Evolutionary conservation across 2,888 invertebrate genomes (phyloP), one percentile per base, ranked within the genome.

Genomic region (Notodonta ziczac): DNA sequence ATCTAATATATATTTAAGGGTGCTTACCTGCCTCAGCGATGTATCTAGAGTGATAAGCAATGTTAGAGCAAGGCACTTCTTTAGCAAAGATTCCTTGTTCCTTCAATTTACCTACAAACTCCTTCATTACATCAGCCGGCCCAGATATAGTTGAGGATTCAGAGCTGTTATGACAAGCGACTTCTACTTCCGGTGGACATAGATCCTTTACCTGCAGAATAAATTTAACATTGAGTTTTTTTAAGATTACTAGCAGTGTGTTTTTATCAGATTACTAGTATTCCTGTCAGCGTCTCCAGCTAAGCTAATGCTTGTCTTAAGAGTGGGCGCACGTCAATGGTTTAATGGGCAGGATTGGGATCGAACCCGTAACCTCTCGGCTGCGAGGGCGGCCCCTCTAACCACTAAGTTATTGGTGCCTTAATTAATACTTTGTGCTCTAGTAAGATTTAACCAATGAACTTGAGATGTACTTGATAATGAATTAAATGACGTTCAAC

Each of bases 1-100:
- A 35, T 35, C 35, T 35, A 6, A 35, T 42, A 42, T 42, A 4
- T 24, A 10, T 48, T 39, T 3, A 57, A 46, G 10, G 39, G 32
- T 7, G 56, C 71, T 82, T 76, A 84, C 90, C 95, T 54, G 96
- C 95, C 55, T 94, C 90, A 0, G 94, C 93, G 73, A 77, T 69
- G 74, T 97, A 97, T 63, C 95, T 94, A 57, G 97, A 97, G 85
- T 98, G 98, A 80, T 97, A 98, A 0, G 98, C 97, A 66, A 98
- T 97, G 74, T 97, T 97, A 13, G 96, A 95, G 65, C 97, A 96
- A 5, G 83, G 77, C 0, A 89, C 87, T 63, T 82, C 82, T 57
- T 73, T 85, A 0, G 84, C 86, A 52, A 89, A 89, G 7, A 87
- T 78, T 4, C 79, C 78, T 13, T 74, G 67, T 0, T 63, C 60